Conservation (phyloP, 2,888 invertebrate species). For the Neria commutata region DNA sequence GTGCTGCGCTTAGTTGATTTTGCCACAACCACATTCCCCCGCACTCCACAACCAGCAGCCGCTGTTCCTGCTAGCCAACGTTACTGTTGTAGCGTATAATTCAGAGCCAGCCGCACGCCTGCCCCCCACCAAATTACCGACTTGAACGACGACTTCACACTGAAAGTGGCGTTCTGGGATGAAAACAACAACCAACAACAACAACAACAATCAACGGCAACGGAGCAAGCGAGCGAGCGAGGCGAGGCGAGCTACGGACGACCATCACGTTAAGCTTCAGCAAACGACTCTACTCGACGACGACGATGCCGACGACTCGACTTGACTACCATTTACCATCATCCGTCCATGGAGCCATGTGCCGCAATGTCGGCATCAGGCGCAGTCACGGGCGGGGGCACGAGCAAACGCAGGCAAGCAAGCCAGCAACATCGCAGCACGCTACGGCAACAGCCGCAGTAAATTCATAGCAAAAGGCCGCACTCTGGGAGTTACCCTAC, state of each 20-base stretch:
- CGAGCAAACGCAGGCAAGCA: conserved; percentile 20
- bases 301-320: conserved; percentile 13
- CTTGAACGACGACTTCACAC: conserved; percentile 52
- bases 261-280: conserved; percentile 30
- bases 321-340: conserved; percentile 32
- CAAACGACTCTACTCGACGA: conserved; percentile 28
- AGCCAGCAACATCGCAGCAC: conserved; percentile 1
- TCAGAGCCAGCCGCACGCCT: conserved; percentile 15
- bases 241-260: too few relatives aligned
- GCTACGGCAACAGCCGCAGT: conserved; percentile 24
- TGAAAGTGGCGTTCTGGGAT: conserved; percentile 41
- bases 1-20: conserved; percentile 27
- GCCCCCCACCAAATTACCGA: conserved; percentile 45
- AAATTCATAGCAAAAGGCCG: conserved; percentile 23
- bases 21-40: conserved; percentile 9
- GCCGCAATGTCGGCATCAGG: conserved; percentile 29
- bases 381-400: conserved; percentile 23
- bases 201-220: conserved; percentile 28
- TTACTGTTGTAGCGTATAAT: conserved; percentile 25
- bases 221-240: too few relatives aligned
- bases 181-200: conserved; percentile 35
- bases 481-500: too few relatives aligned
- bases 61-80: not conserved
- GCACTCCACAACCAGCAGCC: not conserved
- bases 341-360: too few relatives aligned